phyloP scores from a whole-genome alignment of 2,797 vertebrate species.

The Carduelis carduelis region DNA sequence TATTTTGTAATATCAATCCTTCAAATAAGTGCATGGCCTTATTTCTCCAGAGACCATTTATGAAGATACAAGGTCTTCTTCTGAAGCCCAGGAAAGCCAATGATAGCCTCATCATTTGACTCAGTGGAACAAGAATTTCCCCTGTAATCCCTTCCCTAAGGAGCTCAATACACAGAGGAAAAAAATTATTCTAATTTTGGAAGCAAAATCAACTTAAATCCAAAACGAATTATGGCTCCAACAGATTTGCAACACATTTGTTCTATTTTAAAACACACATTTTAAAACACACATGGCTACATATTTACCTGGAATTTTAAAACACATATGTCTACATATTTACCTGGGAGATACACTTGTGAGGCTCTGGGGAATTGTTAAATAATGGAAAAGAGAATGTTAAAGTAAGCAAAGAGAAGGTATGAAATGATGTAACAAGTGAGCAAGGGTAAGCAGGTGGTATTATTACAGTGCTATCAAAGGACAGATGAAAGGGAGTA shows the following conservation, averaged over 20 bases:
- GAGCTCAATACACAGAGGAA: neutral
- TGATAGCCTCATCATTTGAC: neutral
- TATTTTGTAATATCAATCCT: neutral
- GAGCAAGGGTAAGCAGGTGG: neutral
- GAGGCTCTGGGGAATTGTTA: neutral
- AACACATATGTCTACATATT: neutral
- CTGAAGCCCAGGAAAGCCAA: neutral
- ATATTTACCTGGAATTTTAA: neutral
- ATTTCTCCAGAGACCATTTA: neutral
- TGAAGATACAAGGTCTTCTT: neutral
- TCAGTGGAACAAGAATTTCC: neutral
- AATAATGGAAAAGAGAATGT: neutral
- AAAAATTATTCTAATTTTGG: neutral
- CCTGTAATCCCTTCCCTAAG: neutral
- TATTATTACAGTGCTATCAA: neutral
- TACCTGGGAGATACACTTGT: neutral
- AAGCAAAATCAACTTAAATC: neutral
- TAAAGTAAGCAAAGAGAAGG: neutral
- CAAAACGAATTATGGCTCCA: neutral
- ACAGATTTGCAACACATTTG: neutral
- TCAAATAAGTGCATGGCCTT: neutral
- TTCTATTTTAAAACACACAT: neutral
- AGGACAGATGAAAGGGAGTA: neutral
- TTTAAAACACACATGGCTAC: neutral
- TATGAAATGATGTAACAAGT: neutral